These are phyloP conservation scores for Linnaemya vulpina DNA, from an alignment of 2,888 invertebrate species.

Conservation along the genomic window DNA sequence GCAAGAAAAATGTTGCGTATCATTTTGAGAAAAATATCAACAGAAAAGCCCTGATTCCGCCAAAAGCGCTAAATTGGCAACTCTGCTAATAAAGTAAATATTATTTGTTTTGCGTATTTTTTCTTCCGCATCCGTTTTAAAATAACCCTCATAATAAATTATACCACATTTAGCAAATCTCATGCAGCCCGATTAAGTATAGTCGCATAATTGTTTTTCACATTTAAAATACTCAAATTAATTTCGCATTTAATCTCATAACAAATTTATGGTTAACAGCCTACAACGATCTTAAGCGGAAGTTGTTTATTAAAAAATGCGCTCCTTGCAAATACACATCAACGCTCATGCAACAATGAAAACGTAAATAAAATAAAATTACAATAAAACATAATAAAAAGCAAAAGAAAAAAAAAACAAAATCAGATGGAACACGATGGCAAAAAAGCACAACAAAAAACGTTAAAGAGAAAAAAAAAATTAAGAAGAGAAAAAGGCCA, in stretches of 20 bases:
- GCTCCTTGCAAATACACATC: slow-evolving; percentile 21
- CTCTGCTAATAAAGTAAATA: too few relatives aligned
- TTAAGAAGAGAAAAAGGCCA: slow-evolving; percentile 43
- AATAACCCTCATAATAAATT: too few relatives aligned
- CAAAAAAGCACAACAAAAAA: slow-evolving; percentile 6
- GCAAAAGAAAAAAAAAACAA: slow-evolving; percentile 1
- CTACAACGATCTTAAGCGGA: slow-evolving; percentile 39
- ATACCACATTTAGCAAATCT: background rate
- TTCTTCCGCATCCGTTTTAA: too few relatives aligned
- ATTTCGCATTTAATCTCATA: slow-evolving; percentile 62
- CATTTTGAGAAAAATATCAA: too few relatives aligned
- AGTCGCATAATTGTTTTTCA: background rate
- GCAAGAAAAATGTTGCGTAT: too few relatives aligned
- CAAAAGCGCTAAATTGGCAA: too few relatives aligned
- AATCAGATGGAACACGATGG: background rate
- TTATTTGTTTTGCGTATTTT: background rate
- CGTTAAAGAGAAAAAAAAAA: background rate
- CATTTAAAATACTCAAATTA: slow-evolving; percentile 47
- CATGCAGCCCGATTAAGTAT: slow-evolving; percentile 1
- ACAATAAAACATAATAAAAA: slow-evolving; percentile 29
- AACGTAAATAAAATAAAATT: slow-evolving; percentile 9
- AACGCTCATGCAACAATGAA: slow-evolving; percentile 3
- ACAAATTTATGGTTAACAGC: slow-evolving; percentile 57
- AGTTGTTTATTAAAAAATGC: slow-evolving; percentile 41
- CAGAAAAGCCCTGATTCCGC: too few relatives aligned